Conservation (phyloP, 2,888 invertebrate genomes). For the Hedya salicella region DNA sequence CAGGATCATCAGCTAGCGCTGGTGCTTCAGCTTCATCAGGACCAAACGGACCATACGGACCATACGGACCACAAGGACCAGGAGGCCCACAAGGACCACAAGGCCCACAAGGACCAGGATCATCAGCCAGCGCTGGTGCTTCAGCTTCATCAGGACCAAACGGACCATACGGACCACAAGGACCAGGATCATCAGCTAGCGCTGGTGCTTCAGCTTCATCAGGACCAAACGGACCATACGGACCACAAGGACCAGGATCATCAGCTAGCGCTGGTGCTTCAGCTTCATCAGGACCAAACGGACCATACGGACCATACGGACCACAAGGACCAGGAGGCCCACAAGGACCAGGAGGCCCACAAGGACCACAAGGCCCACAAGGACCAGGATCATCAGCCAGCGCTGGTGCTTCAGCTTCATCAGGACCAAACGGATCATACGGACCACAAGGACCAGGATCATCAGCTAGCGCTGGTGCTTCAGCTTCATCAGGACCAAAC, state of each 20-base stretch:
- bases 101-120: too few relatives aligned
- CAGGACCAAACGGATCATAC: background rate
- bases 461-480: slow-evolving; percentile 34
- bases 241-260: too few relatives aligned
- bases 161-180: too few relatives aligned
- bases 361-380: slow-evolving; percentile 2
- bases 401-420: background rate
- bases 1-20: too few relatives aligned
- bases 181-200: slow-evolving; percentile 18
- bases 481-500: slow-evolving; percentile 30
- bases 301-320: slow-evolving; percentile 37
- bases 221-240: slow-evolving; percentile 21
- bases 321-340: slow-evolving; percentile 33
- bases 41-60: slow-evolving; percentile 2
- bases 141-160: too few relatives aligned
- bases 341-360: slow-evolving; percentile 11
- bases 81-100: too few relatives aligned
- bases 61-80: slow-evolving; percentile 24
- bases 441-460: slow-evolving; percentile 21
- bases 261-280: too few relatives aligned
- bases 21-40: too few relatives aligned
- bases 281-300: too few relatives aligned
- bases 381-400: background rate
- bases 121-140: too few relatives aligned
- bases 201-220: slow-evolving; percentile 2